Conservation (phyloP, 2,888 invertebrate genomes). For the Drosophila paramelanica region DNA sequence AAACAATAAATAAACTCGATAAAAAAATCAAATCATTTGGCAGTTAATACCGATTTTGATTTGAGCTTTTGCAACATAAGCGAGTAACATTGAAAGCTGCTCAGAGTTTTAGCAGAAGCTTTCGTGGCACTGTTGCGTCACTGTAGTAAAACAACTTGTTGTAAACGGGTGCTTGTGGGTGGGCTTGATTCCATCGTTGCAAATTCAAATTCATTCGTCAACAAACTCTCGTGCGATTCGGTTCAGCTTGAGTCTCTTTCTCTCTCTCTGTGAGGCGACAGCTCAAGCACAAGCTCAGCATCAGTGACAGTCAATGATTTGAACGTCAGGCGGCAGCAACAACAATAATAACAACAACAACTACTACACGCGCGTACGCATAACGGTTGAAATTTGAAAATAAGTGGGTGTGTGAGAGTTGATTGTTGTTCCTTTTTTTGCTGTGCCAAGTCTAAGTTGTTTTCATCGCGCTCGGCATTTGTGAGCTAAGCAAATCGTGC, state of each 20-base stretch:
- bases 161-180: conserved; percentile 32
- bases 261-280: conserved; percentile 17
- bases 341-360: conserved; percentile 14
- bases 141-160: conserved; percentile 39
- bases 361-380: conserved; percentile 32
- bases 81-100: conserved; percentile 16
- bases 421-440: conserved; percentile 39
- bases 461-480: conserved; percentile 22
- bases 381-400: conserved; percentile 49
- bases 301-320: conserved; percentile 34
- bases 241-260: conserved; percentile 49
- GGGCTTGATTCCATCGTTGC: conserved; percentile 31
- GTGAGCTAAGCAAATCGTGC: conserved; percentile 21
- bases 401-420: conserved; percentile 26
- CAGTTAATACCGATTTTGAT: not conserved
- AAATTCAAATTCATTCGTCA: conserved; percentile 65
- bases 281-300: conserved; percentile 31
- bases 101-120: not conserved
- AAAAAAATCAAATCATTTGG: no score
- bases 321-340: conserved; percentile 25
- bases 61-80: not conserved
- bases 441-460: conserved; percentile 37
- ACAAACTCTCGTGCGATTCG: conserved; percentile 72
- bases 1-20: no score
- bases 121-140: conserved; percentile 22